phyloP scores from a whole-genome alignment of 2,797 vertebrate genomes.

The Darevskia nairensis region DNA sequence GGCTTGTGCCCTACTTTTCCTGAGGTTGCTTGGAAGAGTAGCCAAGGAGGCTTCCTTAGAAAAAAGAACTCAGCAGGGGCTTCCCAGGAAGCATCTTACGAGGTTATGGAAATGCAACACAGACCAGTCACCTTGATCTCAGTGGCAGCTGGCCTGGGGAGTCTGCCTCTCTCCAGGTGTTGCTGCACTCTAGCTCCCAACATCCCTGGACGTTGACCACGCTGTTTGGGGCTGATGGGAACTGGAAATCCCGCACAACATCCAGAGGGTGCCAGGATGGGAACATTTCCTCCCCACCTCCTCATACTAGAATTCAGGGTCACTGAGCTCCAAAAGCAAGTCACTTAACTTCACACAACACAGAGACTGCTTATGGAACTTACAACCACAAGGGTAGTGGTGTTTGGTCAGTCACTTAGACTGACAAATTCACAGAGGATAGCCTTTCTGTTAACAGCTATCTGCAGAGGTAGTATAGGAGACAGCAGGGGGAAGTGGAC shows the following conservation, averaged over 20 bases:
- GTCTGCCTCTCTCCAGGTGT: no score
- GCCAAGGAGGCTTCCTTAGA: neutral
- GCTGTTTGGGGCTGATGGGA: no score
- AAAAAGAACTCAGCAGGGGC: neutral
- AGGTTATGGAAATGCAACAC: neutral
- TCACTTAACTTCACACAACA: neutral
- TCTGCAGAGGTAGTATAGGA: no score
- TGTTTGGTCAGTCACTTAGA: neutral
- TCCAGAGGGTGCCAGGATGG: no score
- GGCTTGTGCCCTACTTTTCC: neutral
- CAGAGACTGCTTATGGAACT: neutral
- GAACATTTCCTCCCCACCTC: neutral
- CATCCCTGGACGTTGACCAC: no score
- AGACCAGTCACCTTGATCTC: neutral
- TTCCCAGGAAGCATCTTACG: neutral
- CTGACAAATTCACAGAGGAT: neutral
- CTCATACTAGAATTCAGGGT: neutral
- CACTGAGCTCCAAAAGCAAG: neutral
- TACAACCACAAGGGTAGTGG: neutral
- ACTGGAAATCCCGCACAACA: no score
- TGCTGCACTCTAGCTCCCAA: no score
- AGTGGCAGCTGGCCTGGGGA: no score
- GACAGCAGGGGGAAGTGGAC: neutral
- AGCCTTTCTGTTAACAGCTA: neutral
- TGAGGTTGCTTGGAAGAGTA: neutral